phyloP scores from a whole-genome alignment of 2,113 vertebrate genomes.

The Scatophagus argus region DNA sequence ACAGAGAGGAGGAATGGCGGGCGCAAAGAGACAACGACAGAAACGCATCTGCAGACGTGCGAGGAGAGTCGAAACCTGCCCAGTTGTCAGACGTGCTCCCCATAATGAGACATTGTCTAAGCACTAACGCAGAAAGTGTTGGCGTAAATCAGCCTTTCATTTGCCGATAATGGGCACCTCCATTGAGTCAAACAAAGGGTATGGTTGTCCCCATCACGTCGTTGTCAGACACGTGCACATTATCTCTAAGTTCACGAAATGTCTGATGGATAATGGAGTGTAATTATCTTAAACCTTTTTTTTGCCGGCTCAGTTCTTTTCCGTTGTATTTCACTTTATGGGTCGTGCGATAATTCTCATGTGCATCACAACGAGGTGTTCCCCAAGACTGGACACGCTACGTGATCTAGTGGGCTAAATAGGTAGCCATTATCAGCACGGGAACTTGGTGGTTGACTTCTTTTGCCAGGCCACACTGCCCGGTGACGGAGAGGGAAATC shows the following conservation, averaged over 20 bases:
- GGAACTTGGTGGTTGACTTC: conserved; percentile 28
- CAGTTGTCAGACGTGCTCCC: conserved; percentile 40
- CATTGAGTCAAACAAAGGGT: conserved; percentile 72
- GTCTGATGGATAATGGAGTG: conserved; percentile 69
- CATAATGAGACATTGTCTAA: conserved; percentile 74
- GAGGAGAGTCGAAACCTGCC: conserved; percentile 33
- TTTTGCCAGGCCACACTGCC: conserved; percentile 14
- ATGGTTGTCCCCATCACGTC: conserved; percentile 72
- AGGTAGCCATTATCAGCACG: conserved; percentile 37
- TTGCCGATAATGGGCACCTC: conserved; percentile 77
- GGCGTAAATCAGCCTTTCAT: conserved; percentile 62
- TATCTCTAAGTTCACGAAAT: conserved; percentile 67
- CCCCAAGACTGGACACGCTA: conserved; percentile 37
- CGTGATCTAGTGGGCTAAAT: conserved; percentile 11
- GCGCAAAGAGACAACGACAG: conserved; percentile 5
- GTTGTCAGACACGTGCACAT: conserved; percentile 66
- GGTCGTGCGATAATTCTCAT: conserved; percentile 47
- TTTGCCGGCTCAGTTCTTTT: conserved; percentile 70
- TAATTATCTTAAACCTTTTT: conserved; percentile 77
- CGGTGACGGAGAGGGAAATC: conserved; percentile 21
- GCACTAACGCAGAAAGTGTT: conserved; percentile 56
- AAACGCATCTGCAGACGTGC: conserved; percentile 22
- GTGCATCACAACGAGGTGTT: conserved; percentile 49
- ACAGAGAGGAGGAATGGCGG: conserved; percentile 26
- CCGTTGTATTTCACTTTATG: conserved; percentile 45